Evolutionary conservation across 1,140 invertebrate genomes (phyloP), one percentile per base, ranked within the genome.

Genomic region (Hylaeus anthracinus): DNA sequence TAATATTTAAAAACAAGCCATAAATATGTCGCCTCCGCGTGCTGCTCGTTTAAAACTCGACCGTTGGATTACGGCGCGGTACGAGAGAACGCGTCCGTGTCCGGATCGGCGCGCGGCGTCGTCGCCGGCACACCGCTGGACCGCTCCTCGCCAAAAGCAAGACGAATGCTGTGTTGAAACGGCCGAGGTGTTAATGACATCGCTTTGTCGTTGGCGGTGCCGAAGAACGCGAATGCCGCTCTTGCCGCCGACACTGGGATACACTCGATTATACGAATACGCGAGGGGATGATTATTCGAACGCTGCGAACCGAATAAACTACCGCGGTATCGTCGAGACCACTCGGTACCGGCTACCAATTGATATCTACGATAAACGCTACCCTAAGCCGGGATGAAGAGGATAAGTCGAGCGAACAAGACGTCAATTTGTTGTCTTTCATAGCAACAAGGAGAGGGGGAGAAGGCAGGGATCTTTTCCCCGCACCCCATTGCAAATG

Each of bases 1-100:
- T 93, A 93, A 93, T 93, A 93, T 93, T 93, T 93, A 93, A 93
- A 93, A 93, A 93, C 92, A 93, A 92, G 92, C 92, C 89, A 93
- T 93, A 93, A 93, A 93, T 93, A 92, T 92, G 90, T 89, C 88
- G 84, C 72, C 88, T 88, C 85, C 91, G 90, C 89, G 90, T 91
- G 91, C 87, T 91, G 88, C 81, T 78, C 83, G 86, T 85, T 90
- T 90, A 90, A 91, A 88, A 89, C 83, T 87, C 88, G 89, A 89
- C 81, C 89, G 89, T 79, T 86, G 86, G 90, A 91, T 91, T 91
- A 91, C 84, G 51, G 69, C 26, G 26, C 26, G 26, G 51, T 1
- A 69, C 51, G 79, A 58, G 55, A 72, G 26, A 26, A 26, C 26
- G 26, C 26, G 26, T 26, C 26, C 26, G 26, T 26, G 26, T 26